Evolutionary conservation across 1,140 invertebrate genomes (phyloP), one percentile per base, ranked within the genome.

Genomic region (Chlorops oryzae): DNA sequence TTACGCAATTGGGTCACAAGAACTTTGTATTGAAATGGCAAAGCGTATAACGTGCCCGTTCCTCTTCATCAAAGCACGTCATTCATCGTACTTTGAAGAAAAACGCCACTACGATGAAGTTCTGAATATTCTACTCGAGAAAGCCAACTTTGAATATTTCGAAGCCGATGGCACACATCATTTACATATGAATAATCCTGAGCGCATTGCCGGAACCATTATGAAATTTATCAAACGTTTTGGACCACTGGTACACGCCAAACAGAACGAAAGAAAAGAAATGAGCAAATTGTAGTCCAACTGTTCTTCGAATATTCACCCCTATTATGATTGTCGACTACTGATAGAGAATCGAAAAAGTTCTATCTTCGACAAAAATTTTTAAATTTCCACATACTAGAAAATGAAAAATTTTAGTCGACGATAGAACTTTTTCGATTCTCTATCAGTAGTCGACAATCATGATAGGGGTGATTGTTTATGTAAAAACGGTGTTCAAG

Each of bases 161-260:
- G 75, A 79, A 52, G 64, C 87, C 5, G 74, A 80, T 47, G 85
- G 85, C 20, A 82, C 78, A 15, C 87, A 90, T 75, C 86, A 88
- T 73, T 68, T 85, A 43, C 87, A 90, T 65, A 75, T 90, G 51
- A 86, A 81, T 50, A 73, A 83, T 59, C 80, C 86, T 4, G 74
- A 82, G 60, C 57, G 59, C 46, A 69, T 87, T 47, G 77, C 78
- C 18, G 72, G 70, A 10, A 59, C 76, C 39, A 74, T 86, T 38
- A 74, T 74, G 49, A 65, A 76, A n/a, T 86, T 85, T 70, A 71
- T 84, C 58, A 52, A 75, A 55, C 57, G 60, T 20, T 69, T 63
- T 51, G 66, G 66, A 12, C 66, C 66, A 28, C 54, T 58, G 17
- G 49, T 51, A 2, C 59, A 62, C 18, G 47, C 54, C 28, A 69